Evolutionary conservation across 2,888 invertebrate species (phyloP), one percentile per base, ranked within the genome.

Genomic region (Volucella bombylans): DNA sequence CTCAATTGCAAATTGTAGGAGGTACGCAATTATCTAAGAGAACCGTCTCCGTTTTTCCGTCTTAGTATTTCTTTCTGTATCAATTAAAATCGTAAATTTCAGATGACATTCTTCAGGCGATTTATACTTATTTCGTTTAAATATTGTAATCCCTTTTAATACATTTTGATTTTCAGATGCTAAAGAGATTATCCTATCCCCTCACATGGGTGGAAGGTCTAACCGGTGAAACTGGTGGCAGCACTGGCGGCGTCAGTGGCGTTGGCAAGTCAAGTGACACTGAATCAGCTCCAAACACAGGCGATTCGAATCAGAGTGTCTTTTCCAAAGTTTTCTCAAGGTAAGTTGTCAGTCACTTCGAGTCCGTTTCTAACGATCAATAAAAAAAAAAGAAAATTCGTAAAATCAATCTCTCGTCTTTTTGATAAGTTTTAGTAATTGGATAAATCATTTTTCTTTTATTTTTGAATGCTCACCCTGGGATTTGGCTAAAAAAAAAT

Each of bases 281-380:
- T 62, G 92, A 92, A 39, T 92, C 92, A 62, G 92, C 92, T 57
- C 92, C 92, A 68, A 92, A 91, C 67, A 92, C 91, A 86, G 93
- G 93, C 87, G 94, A 93, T 90, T 93, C 92, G 87, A 94, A 93
- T 91, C 94, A 92, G 91, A 96, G 96, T 88, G 95, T 97, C 88
- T 97, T 97, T 93, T 97, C 97, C 89, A 97, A 97, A 94, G 97
- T 97, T 87, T 97, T 97, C 92, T 97, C 96, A 90, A 97, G 96
- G 97, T 97, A 92, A 92, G 92, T 83, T 12, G n/a, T 87, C 78
- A 23, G n/a, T 87, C 78, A 23, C 6, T 11, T 11, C 0, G 9
- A 9, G 8, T 6, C 10, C 12, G n/a, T 23, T 39, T 49, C n/a
- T n/a, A 12, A 39, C 3, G 2, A 45, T 45, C 12, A 11, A 49